phyloP scores from a whole-genome alignment of 2,888 invertebrate genomes.

The Parnassius glacialis region DNA sequence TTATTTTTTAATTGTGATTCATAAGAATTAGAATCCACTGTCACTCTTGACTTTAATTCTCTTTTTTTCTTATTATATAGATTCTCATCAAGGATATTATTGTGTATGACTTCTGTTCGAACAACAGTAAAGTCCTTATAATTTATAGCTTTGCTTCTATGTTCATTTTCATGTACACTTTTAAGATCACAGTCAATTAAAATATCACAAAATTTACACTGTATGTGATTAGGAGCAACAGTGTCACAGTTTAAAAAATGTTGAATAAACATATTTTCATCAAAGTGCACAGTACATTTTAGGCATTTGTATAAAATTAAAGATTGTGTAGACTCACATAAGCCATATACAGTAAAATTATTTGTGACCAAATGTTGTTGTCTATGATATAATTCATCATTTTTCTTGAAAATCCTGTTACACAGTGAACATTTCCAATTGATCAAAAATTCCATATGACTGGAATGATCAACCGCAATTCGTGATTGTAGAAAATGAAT shows the following conservation, averaged over 20 bases:
- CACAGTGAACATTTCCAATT: constrained; percentile 59
- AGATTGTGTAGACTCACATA: constrained; percentile 37
- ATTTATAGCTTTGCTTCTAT: constrained; percentile 33
- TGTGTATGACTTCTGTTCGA: constrained; percentile 33
- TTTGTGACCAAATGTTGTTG: constrained; percentile 51
- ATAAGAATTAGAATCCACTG: background rate
- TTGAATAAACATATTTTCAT: constrained; percentile 44
- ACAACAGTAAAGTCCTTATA: constrained; percentile 41
- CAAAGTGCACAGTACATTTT: constrained; percentile 54
- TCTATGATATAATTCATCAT: constrained; percentile 49
- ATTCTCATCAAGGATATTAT: background rate
- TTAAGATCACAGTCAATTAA: constrained; percentile 45
- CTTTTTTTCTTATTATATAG: constrained; percentile 1
- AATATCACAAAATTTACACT: constrained; percentile 57
- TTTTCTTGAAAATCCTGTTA: constrained; percentile 48
- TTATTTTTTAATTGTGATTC: background rate
- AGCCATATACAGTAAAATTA: constrained; percentile 42
- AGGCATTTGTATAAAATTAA: constrained; percentile 53
- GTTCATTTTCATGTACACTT: constrained; percentile 38
- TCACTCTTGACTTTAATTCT: constrained; percentile 3
- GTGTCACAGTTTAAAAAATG: constrained; percentile 48
- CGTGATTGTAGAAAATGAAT: constrained; percentile 53
- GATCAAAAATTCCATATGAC: constrained; percentile 47
- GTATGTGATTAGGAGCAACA: constrained; percentile 38
- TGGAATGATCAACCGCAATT: constrained; percentile 46